Evolutionary conservation across 2,113 vertebrate species (phyloP).

Genomic region (Heloderma charlesbogerti): DNA sequence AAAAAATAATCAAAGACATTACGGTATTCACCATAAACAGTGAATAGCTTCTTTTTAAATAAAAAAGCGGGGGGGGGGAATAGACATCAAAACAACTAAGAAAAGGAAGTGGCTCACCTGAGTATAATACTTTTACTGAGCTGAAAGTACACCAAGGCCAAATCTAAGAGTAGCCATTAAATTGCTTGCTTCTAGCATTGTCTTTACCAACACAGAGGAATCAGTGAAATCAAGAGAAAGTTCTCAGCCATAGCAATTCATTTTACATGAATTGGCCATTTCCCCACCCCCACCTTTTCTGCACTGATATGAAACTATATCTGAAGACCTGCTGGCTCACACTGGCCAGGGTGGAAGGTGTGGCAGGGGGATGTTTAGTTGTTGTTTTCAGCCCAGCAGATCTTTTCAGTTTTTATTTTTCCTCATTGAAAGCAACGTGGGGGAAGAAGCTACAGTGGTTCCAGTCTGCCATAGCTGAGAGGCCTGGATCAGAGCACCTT

Average conservation of each 20-base stretch:
- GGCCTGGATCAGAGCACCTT: too few relatives aligned
- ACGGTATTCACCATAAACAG: conserved; percentile 79
- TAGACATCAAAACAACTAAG: conserved; percentile 76
- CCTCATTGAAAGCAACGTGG: too few relatives aligned
- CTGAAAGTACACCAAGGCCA: not conserved
- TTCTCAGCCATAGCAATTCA: conserved; percentile 49
- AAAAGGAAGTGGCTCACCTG: conserved; percentile 74
- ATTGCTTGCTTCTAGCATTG: conserved; percentile 46
- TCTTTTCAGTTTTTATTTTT: too few relatives aligned
- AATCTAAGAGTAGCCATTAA: conserved; percentile 4
- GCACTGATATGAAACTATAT: not conserved
- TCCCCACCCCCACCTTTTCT: not conserved
- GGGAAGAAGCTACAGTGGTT: too few relatives aligned
- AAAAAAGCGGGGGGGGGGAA: conserved; percentile 45
- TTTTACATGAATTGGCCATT: not conserved
- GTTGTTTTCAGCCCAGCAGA: too few relatives aligned
- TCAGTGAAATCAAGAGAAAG: conserved; percentile 51
- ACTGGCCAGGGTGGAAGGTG: too few relatives aligned
- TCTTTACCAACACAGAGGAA: conserved; percentile 54
- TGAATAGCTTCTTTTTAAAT: conserved; percentile 71
- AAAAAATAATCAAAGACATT: conserved; percentile 88
- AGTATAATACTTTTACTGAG: not conserved
- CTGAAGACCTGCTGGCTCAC: too few relatives aligned
- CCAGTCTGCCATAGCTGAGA: too few relatives aligned
- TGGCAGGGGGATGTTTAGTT: too few relatives aligned